Evolutionary conservation across 1,140 invertebrate species (phyloP).

Genomic region (Akabosia matsudoensis): DNA sequence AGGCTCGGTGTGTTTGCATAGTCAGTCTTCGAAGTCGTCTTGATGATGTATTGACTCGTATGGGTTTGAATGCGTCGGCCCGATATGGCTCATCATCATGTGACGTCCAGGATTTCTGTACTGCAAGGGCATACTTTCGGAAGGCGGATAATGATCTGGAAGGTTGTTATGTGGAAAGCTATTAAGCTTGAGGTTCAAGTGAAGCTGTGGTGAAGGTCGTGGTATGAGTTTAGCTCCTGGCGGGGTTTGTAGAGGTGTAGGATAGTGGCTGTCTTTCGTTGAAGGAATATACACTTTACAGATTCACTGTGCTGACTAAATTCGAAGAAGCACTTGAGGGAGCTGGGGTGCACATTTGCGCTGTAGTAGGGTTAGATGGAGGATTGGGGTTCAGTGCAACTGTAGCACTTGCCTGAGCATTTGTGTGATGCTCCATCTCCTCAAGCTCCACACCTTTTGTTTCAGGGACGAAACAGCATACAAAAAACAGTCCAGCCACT

Average conservation of each 20-base stretch:
- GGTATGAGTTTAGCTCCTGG: background rate
- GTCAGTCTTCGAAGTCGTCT: background rate
- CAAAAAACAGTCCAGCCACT: slow-evolving; percentile 74
- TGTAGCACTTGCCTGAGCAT: slow-evolving; percentile 2
- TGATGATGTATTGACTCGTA: background rate
- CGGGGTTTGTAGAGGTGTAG: slow-evolving; percentile 12
- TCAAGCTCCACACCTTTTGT: slow-evolving; percentile 83
- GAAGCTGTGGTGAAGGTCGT: slow-evolving; percentile 19
- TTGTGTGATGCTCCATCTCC: slow-evolving; percentile 66
- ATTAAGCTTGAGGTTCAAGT: slow-evolving; percentile 7
- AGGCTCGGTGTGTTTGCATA: slow-evolving; percentile 31
- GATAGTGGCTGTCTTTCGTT: slow-evolving; percentile 16
- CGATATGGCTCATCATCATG: slow-evolving; percentile 13
- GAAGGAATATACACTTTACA: background rate
- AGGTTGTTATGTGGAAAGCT: slow-evolving; percentile 18
- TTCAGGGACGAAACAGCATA: slow-evolving; percentile 81
- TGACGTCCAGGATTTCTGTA: background rate
- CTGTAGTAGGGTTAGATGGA: slow-evolving; percentile 14
- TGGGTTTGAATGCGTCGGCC: background rate
- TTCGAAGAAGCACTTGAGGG: slow-evolving; percentile 21
- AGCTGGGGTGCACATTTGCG: background rate
- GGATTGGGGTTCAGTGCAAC: background rate
- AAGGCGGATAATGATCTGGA: slow-evolving; percentile 16
- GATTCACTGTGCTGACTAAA: slow-evolving; percentile 6
- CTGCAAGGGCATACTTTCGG: slow-evolving; percentile 8